phyloP scores from a whole-genome alignment of 2,113 vertebrate genomes.

The Vimba vimba region DNA sequence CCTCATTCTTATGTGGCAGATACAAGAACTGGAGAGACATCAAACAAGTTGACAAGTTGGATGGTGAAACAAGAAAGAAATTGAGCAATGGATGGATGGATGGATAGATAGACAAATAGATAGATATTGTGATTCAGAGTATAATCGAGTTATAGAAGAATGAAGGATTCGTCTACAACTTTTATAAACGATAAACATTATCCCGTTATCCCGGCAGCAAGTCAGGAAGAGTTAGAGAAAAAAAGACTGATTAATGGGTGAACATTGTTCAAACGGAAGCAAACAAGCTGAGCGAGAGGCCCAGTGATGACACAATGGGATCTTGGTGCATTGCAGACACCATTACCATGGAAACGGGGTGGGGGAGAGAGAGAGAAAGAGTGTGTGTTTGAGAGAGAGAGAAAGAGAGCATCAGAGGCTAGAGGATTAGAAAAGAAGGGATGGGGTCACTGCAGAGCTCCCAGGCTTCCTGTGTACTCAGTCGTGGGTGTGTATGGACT shows the following conservation, averaged over 20 bases:
- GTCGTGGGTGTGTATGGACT: slow-evolving; percentile 37
- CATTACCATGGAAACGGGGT: slow-evolving; percentile 85
- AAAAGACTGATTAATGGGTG: slow-evolving; percentile 32
- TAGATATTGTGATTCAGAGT: not conserved
- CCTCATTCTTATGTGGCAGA: no score
- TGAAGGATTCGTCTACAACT: not conserved
- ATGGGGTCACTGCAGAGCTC: slow-evolving; percentile 66
- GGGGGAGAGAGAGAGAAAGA: slow-evolving; percentile 56
- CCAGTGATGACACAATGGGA: slow-evolving; percentile 64
- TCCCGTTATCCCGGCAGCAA: not conserved
- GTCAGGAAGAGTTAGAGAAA: not conserved
- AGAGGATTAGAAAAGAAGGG: slow-evolving; percentile 74
- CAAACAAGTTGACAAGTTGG: no score
- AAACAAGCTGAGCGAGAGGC: slow-evolving; percentile 57
- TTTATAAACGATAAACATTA: not conserved
- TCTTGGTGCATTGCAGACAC: slow-evolving; percentile 85
- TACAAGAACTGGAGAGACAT: no score
- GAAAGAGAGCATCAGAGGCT: slow-evolving; percentile 63
- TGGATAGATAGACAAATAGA: not conserved
- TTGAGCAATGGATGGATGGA: no score
- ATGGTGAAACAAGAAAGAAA: no score
- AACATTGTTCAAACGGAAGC: slow-evolving; percentile 47
- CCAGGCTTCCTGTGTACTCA: not conserved
- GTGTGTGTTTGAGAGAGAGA: slow-evolving; percentile 55
- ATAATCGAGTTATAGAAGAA: not conserved